phyloP scores from a whole-genome alignment of 2,797 vertebrate species.

The Falco novaeseelandiae region DNA sequence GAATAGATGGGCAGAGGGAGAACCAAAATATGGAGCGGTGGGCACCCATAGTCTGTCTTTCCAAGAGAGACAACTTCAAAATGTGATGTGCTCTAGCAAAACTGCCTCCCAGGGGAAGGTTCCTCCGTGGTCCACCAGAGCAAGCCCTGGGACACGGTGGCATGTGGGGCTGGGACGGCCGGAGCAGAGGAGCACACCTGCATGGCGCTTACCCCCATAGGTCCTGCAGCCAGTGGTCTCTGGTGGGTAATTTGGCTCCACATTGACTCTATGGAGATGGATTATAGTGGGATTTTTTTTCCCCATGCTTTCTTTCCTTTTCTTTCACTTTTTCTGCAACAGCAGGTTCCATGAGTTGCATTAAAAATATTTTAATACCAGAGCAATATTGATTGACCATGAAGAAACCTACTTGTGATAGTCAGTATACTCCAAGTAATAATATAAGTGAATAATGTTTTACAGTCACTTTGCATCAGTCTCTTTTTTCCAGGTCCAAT shows the following conservation, averaged over 20 bases:
- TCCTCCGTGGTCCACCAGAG: neutral
- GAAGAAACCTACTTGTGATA: neutral
- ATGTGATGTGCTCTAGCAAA: neutral
- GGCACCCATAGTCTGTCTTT: accelerated
- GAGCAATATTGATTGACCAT: constrained; percentile 28
- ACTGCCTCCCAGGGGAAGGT: neutral
- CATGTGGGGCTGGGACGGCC: accelerated
- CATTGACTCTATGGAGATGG: accelerated
- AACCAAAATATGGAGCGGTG: neutral
- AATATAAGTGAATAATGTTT: constrained; percentile 43
- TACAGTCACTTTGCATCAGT: constrained; percentile 40
- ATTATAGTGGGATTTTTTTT: accelerated
- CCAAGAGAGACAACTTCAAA: neutral
- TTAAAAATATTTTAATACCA: constrained; percentile 35
- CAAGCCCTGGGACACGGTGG: neutral
- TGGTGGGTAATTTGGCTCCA: neutral
- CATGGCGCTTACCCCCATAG: accelerated
- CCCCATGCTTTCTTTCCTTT: neutral
- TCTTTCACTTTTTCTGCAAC: neutral
- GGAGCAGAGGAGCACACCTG: neutral
- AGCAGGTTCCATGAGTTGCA: neutral
- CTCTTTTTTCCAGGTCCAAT: constrained; percentile 27
- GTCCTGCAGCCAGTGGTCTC: neutral
- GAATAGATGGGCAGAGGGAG: neutral
- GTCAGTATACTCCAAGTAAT: constrained; percentile 24